These are phyloP conservation scores for Jacana jacana DNA, from an alignment of 2,113 vertebrate genomes.

Conservation along the genomic window DNA sequence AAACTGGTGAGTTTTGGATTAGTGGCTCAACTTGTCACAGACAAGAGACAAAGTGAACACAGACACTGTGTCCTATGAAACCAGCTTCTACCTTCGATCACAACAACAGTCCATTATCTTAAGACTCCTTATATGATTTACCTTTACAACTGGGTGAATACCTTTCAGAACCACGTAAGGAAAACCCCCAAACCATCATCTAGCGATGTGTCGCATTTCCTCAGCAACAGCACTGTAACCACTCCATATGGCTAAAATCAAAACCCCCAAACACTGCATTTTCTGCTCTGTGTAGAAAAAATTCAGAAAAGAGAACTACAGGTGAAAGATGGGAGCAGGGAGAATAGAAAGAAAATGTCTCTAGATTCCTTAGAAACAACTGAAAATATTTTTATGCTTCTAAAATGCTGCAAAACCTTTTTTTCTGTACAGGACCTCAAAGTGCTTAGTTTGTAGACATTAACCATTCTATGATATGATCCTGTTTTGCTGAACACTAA, in stretches of 20 bases:
- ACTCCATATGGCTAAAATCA: not conserved
- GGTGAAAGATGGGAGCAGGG: not conserved
- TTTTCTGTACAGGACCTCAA: not conserved
- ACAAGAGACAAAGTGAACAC: not conserved
- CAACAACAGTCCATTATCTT: not conserved
- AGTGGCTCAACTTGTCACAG: not conserved
- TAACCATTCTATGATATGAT: not conserved
- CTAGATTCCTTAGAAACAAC: not conserved
- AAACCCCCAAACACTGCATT: fast-evolving
- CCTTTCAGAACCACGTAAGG: not conserved
- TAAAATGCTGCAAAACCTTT: not conserved
- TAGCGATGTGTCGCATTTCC: not conserved
- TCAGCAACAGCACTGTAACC: not conserved
- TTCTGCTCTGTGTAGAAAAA: not conserved
- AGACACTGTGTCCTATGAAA: not conserved
- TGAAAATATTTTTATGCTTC: not conserved
- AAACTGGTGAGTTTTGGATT: not conserved
- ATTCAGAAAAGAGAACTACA: not conserved
- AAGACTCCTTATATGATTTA: not conserved
- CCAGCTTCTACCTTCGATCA: not conserved
- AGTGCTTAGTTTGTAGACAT: not conserved
- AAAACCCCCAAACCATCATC: not conserved
- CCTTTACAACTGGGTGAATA: not conserved
- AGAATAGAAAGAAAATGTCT: not conserved
- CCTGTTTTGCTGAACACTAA: not conserved